Base-by-base conservation (phyloP, 2,888 invertebrate species). In the Hydriomena furcata region DNA sequence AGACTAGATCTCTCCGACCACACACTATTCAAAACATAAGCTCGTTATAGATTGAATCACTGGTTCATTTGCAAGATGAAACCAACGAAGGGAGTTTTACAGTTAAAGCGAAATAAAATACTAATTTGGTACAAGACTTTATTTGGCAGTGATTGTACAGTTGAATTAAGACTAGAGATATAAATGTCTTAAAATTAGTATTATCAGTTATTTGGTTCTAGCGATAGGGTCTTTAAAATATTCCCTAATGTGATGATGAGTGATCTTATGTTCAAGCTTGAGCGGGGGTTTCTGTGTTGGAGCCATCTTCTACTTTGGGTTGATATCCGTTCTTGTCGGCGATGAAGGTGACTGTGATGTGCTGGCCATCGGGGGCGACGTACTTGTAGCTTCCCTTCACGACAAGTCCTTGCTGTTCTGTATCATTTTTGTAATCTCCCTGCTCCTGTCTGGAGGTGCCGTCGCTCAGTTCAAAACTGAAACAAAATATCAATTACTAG, bases 381-480 rank as follows among this genome's bases (percentile, higher is more conserved):
- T 93, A 94, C 36, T 91, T 91, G 77, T 92, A 92, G 57, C 92
- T 91, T 51, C 94, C 94, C 49, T 89, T 92, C 5, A 94, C 93
- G 0, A 91, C 83, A 0, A 94, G 84, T 6, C 93, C 91, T 75
- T 94, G 93, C 54, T 94, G 93, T 5, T 94, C 94, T 0, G 89
- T 90, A 50, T 92, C 94, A 35, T 92, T 91, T 75, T 94, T 94
- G 64, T 94, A 84, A 42, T 91, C 91, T 0, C 93, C 94, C 60
- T 93, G 91, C 77, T 94, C 94, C 64, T 92, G 91, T 49, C 92
- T 88, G 5, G 91, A 88, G 11, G 93, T 93, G 12, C 94, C 94
- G 63, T 94, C 94, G 65, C 94, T 94, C 2, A 94, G 92, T 68
- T 94, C 94, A 52, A 91, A 94, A 28, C 94, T 92, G 76, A 49